Conservation (phyloP, 35 echinoderm and acorn worm species). For the Heliocidaris erythrogramma region DNA sequence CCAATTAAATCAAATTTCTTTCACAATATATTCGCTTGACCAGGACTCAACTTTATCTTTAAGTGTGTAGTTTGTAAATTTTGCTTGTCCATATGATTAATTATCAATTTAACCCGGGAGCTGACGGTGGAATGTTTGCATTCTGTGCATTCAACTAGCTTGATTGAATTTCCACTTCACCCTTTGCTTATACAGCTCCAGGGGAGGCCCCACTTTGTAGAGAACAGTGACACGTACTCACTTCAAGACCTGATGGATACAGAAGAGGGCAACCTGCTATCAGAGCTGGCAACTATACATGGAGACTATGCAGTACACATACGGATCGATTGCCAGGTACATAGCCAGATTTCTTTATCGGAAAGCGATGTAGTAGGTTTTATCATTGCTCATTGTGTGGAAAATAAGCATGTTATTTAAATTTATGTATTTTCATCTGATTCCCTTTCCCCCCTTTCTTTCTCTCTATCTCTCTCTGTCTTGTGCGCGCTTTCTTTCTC, state of each 20-base stretch:
- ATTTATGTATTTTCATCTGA: neutral
- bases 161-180: neutral
- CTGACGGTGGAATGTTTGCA: no score
- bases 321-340: conserved; percentile 86
- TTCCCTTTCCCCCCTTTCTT: no score
- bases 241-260: conserved; percentile 91
- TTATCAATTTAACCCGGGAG: no score
- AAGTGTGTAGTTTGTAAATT: no score
- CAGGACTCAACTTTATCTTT: no score
- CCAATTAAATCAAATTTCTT: no score
- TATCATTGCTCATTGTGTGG: neutral
- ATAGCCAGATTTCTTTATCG: neutral
- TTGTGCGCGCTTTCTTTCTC: no score
- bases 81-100: no score
- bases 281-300: conserved; percentile 66
- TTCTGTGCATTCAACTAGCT: no score
- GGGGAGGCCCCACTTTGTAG: conserved; percentile 93
- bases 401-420: neutral
- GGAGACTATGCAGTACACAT: conserved; percentile 84
- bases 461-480: no score
- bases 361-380: neutral
- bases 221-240: conserved; percentile 77
- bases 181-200: conserved; percentile 59
- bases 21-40: no score
- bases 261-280: conserved; percentile 59